A percentile compares a stretch with the other conserved stretches of the same genome.
Evolutionary conservation across 2,888 invertebrate species (phyloP).

Genomic region (Hirtodrosophila confusa): DNA sequence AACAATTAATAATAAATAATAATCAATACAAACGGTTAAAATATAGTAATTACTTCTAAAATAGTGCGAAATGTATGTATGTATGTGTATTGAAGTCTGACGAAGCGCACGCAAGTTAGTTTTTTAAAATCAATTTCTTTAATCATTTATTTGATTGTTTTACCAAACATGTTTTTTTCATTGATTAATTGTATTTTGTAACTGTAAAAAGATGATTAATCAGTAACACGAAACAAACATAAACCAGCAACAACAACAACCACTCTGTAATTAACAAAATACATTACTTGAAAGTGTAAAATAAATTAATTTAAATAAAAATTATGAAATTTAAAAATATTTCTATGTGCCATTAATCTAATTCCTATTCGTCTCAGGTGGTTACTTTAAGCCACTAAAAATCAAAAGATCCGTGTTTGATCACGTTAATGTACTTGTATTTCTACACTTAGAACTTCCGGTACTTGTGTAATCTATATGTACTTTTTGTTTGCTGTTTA

Average conservation of each 20-base stretch:
- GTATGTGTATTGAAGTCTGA: conserved; percentile 9
- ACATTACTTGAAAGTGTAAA: conserved; percentile 72
- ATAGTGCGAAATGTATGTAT: conserved; percentile 54
- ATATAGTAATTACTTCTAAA: conserved; percentile 65
- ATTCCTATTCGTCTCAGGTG: no score
- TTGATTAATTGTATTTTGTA: conserved; percentile 53
- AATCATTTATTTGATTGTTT: conserved; percentile 45
- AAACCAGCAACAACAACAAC: conserved; percentile 37
- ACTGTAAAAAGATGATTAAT: conserved; percentile 38
- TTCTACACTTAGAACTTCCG: no score
- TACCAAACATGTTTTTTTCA: conserved; percentile 47
- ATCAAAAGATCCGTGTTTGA: no score
- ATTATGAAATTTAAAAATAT: conserved; percentile 58
- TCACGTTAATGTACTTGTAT: no score
- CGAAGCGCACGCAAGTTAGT: conserved; percentile 17
- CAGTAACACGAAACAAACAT: conserved; percentile 42
- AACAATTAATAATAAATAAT: conserved; percentile 47
- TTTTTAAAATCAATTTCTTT: conserved; percentile 20
- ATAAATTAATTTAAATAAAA: conserved; percentile 77
- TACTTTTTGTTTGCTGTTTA: no score
- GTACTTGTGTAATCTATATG: no score
- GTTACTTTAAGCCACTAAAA: no score
- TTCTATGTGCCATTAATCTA: background rate
- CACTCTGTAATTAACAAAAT: conserved; percentile 72
- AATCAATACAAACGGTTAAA: conserved; percentile 53